Evolutionary conservation across 2,888 invertebrate genomes (phyloP).

Genomic region (Melanophora roralis): DNA sequence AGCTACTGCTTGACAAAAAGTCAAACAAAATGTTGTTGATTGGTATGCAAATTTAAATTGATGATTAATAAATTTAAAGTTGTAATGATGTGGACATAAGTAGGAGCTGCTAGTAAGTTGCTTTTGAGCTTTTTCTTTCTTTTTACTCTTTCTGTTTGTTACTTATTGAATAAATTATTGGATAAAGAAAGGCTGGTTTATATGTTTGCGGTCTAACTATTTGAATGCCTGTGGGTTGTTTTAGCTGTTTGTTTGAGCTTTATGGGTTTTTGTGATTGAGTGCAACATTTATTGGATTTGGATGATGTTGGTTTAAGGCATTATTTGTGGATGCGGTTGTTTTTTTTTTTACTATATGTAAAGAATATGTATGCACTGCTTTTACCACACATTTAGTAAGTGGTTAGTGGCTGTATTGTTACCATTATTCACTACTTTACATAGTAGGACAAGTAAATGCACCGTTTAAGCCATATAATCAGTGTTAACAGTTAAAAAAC

Average conservation of each 20-base stretch:
- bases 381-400: constrained; percentile 15
- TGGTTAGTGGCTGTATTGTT: constrained; percentile 39
- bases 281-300: constrained; percentile 63
- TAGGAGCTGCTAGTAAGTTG: constrained; percentile 56
- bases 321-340: constrained; percentile 26
- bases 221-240: constrained; percentile 42
- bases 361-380: not conserved
- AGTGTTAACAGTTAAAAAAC: constrained; percentile 27
- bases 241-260: constrained; percentile 42
- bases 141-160: constrained; percentile 41
- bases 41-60: constrained; percentile 65
- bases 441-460: constrained; percentile 36
- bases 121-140: constrained; percentile 20
- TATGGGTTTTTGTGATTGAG: constrained; percentile 61
- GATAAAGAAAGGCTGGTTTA: not conserved
- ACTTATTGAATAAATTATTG: constrained; percentile 17
- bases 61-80: constrained; percentile 65
- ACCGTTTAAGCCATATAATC: constrained; percentile 38
- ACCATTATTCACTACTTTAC: constrained; percentile 55
- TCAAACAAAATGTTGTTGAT: constrained; percentile 37
- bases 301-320: constrained; percentile 50
- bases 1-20: not conserved
- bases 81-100: constrained; percentile 65
- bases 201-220: constrained; percentile 27
- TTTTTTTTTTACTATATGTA: not conserved